Conservation (phyloP, 2,888 invertebrate genomes). For the Gastracanthus pulcherrimus region DNA sequence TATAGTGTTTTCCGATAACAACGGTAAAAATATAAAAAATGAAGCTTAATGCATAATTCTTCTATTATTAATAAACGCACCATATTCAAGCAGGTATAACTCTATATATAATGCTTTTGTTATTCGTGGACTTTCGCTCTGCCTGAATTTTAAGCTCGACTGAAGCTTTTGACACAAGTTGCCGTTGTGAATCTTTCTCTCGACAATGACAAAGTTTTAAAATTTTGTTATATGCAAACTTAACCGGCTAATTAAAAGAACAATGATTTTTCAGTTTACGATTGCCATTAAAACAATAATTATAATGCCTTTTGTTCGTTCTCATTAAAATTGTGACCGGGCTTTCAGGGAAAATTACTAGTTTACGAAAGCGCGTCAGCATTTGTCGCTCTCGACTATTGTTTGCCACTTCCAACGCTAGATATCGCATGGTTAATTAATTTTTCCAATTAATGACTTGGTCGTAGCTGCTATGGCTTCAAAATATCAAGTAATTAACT, state of each 20-base stretch:
- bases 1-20: no score
- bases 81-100: no score
- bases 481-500: neutral
- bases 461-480: neutral
- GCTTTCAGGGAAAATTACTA: neutral
- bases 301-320: neutral
- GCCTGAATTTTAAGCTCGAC: no score
- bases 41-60: no score
- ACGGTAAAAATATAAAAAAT: no score
- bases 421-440: constrained; percentile 7
- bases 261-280: constrained; percentile 13
- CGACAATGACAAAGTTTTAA: neutral
- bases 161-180: no score
- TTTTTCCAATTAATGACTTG: neutral
- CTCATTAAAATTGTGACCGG: neutral
- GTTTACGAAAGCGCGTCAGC: constrained; percentile 58
- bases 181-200: neutral
- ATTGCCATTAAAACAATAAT: constrained; percentile 10
- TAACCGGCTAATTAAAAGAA: neutral
- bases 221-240: neutral
- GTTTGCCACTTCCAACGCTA: neutral
- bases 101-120: no score
- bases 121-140: no score
- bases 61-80: no score
- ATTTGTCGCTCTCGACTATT: neutral